Percentiles rank a stretch among this genome's conserved stretches.
Evolutionary conservation across 2,797 vertebrate genomes (phyloP).

Genomic region (Euphonia xanthogaster): DNA sequence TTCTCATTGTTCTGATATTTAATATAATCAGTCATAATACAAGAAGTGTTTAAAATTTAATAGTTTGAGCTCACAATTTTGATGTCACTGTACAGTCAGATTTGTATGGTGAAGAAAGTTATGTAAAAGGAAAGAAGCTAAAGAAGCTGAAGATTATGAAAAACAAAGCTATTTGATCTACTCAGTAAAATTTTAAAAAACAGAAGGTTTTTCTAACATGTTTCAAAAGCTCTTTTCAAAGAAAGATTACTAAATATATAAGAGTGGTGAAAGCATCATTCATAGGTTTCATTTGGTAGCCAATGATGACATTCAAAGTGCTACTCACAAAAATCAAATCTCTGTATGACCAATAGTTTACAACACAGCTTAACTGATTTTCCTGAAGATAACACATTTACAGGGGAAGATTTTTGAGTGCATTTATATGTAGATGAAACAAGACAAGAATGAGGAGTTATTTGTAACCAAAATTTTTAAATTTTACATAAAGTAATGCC

Average conservation of each 20-base stretch:
- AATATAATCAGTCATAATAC: neutral
- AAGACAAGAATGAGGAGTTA: neutral
- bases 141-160: neutral
- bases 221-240: neutral
- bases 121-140: neutral
- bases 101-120: neutral
- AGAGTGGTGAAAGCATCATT: neutral
- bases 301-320: neutral
- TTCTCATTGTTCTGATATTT: neutral
- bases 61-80: neutral
- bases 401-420: neutral
- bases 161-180: neutral
- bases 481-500: neutral
- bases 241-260: neutral
- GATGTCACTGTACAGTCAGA: neutral
- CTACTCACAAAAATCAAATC: neutral
- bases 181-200: neutral
- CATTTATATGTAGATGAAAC: neutral
- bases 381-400: neutral
- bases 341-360: neutral
- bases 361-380: neutral
- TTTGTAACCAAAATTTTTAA: neutral
- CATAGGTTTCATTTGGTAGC: neutral
- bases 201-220: accelerated
- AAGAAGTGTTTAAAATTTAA: neutral